Base-by-base conservation (phyloP, 2,113 vertebrate species). In the Terrapene triunguis region DNA sequence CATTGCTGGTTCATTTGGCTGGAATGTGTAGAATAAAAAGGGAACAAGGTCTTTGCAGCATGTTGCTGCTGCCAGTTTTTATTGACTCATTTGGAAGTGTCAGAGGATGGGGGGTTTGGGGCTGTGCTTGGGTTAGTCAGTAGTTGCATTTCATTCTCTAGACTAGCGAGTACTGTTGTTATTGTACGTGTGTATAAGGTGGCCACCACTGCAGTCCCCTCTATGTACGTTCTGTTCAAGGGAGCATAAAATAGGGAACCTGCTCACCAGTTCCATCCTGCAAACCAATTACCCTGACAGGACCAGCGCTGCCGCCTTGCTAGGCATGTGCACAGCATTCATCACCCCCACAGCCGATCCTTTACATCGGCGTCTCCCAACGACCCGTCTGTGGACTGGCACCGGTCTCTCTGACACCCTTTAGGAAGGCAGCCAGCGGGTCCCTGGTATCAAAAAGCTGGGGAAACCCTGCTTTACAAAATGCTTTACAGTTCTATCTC, bases 241-340 rank as follows among this genome's bases (percentile, higher is more conserved):
- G 53, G 92, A 87, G 29, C 5, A 2, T 8, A 82, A 83, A 65
- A 48, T 47, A 21, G 57, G 62, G 62, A n/a, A 16, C 32, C 8
- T 22, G 65, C n/a, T 72, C 87, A 51, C 79, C 14, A 1, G 32
- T 88, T 93, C 86, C 48, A 0, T 51, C 79, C 10, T 22, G 29
- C 3, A 79, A 85, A 54, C 3, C 50, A 1, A 2, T 5, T 5
- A 0, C 72, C 0, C 24, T 2, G 11, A 11, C 86, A 1, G 2
- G 72, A 1, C 19, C 79, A 22, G 79, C n/a, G 19, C 72, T 51
- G 14, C 7, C 3, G 59, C 29, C 32, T 65, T 16, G 13, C 29
- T 65, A 7, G 51, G 50, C 57, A 84, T 13, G 6, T 7, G 0
- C 42, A 4, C 90, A 29, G 57, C 57, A 14, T 59, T 59, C 27